Evolutionary conservation across 2,888 invertebrate species (phyloP), one percentile per base, ranked within the genome.

Genomic region (Cartodere bifasciata): DNA sequence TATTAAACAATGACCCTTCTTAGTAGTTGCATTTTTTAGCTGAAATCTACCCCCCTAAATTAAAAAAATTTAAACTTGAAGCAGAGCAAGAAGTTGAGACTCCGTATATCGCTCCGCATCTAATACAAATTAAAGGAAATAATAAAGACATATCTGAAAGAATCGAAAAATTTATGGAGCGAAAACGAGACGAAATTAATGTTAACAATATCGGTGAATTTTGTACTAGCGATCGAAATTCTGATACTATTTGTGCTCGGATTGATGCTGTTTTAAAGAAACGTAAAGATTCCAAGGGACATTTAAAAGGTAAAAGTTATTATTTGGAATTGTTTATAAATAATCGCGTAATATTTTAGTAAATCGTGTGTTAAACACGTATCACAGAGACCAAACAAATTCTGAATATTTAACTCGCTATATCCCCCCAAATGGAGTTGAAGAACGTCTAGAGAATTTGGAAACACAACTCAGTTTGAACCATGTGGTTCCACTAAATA

Each of bases 151-250:
- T 84, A 2, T 62, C 74, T 32, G 64, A 71, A 32, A 66, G 87
- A 29, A 82, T 87, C 39, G 62, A 71, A 37, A 75, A 77, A 46
- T 86, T 82, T 46, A 77, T 83, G 17, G 69, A 74, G 41, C 66
- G 75, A 40, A 88, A 87, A 60, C 66, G 83, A 16, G 69, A 71
- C 35, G 83, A 85, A 62, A 70, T 75, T 4, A 75, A 87, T 58
- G 50, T 71, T 4, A 68, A 68, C 38, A 87, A 87, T 52, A 67
- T 80, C 12, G 67, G 74, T 41, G 86, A 86, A 52, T 87, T 85
- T 52, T 79, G 78, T 32, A 60, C 59, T 14, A 43, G 42, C 13
- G 54, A 48, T 24, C 55, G 57, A 27, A 64, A 65, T 32, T 63
- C 62, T 13, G 62, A 66, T 39, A 64, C 63, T 40, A 72, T 72